Base-by-base conservation (phyloP, 2,888 invertebrate genomes). In the Synanthedon myopaeformis region DNA sequence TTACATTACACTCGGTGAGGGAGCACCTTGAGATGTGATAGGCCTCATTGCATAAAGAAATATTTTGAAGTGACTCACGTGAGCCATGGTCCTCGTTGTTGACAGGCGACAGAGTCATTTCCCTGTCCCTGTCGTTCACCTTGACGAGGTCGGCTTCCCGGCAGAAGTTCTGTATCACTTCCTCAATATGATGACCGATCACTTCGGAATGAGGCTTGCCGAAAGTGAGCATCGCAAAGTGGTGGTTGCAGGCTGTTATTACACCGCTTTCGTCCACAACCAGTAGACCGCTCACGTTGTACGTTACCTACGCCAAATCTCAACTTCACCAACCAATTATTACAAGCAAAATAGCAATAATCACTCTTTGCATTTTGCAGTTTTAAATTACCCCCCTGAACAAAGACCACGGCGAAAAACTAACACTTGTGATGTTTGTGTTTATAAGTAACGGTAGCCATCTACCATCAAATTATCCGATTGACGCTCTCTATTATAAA, bases 211-310 rank as follows among this genome's bases (percentile, higher is more conserved):
- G 89, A 0, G 89, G 73, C 64, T 90, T 91, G 41, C 92, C 92
- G 71, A 92, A 91, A 54, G 92, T 89, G 58, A 92, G 74, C 76
- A 89, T 89, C 0, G 91, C 89, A 66, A 92, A 92, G 74, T 91
- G 91, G 61, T 91, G 90, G 72, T 92, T 92, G 62, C 91, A 91
- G 0, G 89, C 90, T 3, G 91, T 89, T 59, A 92, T 90, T 2
- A 85, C 77, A n/a, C 92, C 91, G 56, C 84, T 76, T 11, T 91
- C 90, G 59, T 89, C 89, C 0, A 92, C 84, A 3, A 92, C 91
- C 13, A 92, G 79, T 17, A 92, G 76, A 3, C 92, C 92, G 68
- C 91, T 92, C 49, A 92, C 89, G 67, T 91, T 92, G 65, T 86
- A 89, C 49, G 89, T 89, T 13, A 90, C 90, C 90, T 90, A 8